Conservation (phyloP, 2,113 vertebrate genomes). For the Odobenus rosmarus region DNA sequence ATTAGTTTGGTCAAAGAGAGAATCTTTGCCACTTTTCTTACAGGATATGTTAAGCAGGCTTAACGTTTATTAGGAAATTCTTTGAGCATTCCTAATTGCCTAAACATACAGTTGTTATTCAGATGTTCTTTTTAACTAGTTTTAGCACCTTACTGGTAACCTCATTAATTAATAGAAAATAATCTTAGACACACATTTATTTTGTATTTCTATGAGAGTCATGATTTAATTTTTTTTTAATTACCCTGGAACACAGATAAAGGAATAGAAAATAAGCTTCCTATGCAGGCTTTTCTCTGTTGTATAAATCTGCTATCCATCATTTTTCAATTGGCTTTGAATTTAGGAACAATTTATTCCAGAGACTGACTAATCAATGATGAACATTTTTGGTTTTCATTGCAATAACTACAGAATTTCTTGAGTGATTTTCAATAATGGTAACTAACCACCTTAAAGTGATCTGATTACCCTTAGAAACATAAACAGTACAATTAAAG, state of each 20-base stretch:
- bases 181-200: not conserved
- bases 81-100: not conserved
- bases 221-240: conserved; percentile 1
- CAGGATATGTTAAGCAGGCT: not conserved
- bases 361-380: not conserved
- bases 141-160: not conserved
- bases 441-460: not conserved
- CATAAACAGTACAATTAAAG: not conserved
- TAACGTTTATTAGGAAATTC: not conserved
- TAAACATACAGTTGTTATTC: not conserved
- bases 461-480: not conserved
- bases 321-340: not conserved
- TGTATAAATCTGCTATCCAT: not conserved
- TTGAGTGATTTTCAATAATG: not conserved
- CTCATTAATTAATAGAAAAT: not conserved
- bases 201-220: not conserved
- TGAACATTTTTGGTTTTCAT: not conserved
- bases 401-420: not conserved
- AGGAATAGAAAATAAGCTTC: not conserved
- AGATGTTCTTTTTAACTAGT: not conserved
- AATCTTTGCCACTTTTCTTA: not conserved
- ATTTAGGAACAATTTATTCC: not conserved
- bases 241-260: not conserved
- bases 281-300: not conserved
- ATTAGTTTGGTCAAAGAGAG: not conserved